A percentile compares a stretch with the other conserved stretches of the same genome.
phyloP scores from a whole-genome alignment of 37 sponge, comb jelly and placozoan genomes.

The Ianthella basta region DNA sequence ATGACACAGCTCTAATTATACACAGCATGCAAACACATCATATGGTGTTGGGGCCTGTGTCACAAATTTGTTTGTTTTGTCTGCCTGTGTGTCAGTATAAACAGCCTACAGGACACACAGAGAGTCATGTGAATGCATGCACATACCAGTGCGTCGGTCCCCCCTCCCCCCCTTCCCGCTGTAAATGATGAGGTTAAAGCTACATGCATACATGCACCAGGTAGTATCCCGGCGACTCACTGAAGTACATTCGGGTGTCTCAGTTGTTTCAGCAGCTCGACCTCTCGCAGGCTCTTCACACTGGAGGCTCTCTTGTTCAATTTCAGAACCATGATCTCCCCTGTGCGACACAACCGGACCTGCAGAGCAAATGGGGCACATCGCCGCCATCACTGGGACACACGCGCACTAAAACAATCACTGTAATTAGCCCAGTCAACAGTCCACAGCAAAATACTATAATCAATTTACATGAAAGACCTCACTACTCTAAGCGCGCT shows the following conservation, averaged over 20 bases:
- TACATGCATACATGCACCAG: too few relatives aligned
- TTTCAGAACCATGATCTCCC: slow-evolving; percentile 82
- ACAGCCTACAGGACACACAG: too few relatives aligned
- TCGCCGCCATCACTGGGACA: not conserved
- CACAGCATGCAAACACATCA: too few relatives aligned
- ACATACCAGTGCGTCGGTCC: too few relatives aligned
- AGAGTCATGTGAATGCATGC: too few relatives aligned
- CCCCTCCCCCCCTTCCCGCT: too few relatives aligned
- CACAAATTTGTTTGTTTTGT: too few relatives aligned
- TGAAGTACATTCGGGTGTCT: slow-evolving; percentile 82
- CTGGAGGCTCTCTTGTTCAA: slow-evolving; percentile 62
- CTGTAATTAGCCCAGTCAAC: not conserved
- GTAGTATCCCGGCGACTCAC: slow-evolving; percentile 38
- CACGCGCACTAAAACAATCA: not conserved
- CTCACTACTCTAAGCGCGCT: too few relatives aligned
- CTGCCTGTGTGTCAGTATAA: not conserved
- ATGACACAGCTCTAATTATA: too few relatives aligned
- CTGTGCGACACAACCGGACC: slow-evolving; percentile 69
- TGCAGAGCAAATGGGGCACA: slow-evolving; percentile 8
- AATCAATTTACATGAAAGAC: too few relatives aligned
- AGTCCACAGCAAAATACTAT: not conserved
- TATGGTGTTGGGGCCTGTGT: too few relatives aligned
- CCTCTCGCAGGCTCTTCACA: slow-evolving; percentile 58
- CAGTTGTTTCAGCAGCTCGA: slow-evolving; percentile 77
- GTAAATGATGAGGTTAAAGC: too few relatives aligned